Evolutionary conservation across 2,888 invertebrate species (phyloP), one percentile per base, ranked within the genome.

Genomic region (Aspidiotus destructor): DNA sequence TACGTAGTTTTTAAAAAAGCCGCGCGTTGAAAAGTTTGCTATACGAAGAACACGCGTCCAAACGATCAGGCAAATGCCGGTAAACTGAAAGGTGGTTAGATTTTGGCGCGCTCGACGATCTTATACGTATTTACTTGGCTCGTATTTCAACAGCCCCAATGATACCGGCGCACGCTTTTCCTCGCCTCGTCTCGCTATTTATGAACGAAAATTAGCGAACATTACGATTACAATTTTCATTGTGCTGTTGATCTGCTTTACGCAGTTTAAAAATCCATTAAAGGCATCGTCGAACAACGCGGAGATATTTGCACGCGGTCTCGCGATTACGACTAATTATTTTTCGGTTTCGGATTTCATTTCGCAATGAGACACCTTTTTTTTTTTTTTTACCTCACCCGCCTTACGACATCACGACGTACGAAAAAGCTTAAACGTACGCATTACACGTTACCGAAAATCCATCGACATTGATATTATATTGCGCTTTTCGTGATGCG

Each of bases 121-220:
- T 65, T 44, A 57, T 65, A 58, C 28, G 28, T 28, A 28, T 44
- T 44, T 57, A 41, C 41, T 53, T 42, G 53, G 41, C 64, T 40
- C 44, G 17, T 11, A 57, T 48, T 48, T 48, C 48, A 48, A 48
- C 48, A 48, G 28, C 28, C 28, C 28, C 57, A 7, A 15, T 40
- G 44, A 42, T 44, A 6, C 57, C 11, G n/a, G 48, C 65, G 65
- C 65, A 58, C 55, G 58, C 65, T 17, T 48, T 58, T 44, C 55
- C 28, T 17, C 65, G 44, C 15, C 41, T 41, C 57, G 64, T 57
- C 42, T 58, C n/a, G 57, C n/a, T 54, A 28, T 64, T 54, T 42
- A 54, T 54, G 54, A 64, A 64, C 53, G 41, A 54, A 55, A 55
- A 64, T 64, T 64, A 64, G 64, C 64, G 55, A 54, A 40, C 55